phyloP scores from a whole-genome alignment of 2,797 vertebrate species.

The Eleutherodactylus coqui region DNA sequence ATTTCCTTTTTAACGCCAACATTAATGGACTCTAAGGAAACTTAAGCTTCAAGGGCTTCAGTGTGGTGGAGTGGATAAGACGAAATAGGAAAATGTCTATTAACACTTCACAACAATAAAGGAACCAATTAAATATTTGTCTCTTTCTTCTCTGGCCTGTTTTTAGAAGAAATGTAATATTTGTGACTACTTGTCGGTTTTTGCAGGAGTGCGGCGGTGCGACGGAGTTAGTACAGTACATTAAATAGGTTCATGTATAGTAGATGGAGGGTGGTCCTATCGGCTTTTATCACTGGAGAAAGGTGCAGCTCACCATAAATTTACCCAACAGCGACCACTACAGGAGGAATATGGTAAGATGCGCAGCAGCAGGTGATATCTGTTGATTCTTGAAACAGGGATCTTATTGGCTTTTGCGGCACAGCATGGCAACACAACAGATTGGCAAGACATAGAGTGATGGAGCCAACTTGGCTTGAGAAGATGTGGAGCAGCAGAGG shows the following conservation, averaged over 20 bases:
- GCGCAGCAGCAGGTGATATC: too few relatives aligned
- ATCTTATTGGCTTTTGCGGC: too few relatives aligned
- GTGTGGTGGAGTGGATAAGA: conserved; percentile 48
- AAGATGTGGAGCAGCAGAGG: too few relatives aligned
- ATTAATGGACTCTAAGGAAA: conserved; percentile 53
- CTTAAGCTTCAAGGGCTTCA: conserved; percentile 37
- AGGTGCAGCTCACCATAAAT: too few relatives aligned
- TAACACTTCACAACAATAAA: conserved; percentile 46
- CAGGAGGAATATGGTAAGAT: too few relatives aligned
- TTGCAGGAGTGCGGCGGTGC: neutral
- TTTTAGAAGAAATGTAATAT: conserved; percentile 2
- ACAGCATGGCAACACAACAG: too few relatives aligned
- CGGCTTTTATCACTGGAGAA: neutral
- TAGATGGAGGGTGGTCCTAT: neutral
- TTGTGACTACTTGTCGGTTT: conserved; percentile 7
- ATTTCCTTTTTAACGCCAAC: conserved; percentile 9
- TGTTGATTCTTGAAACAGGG: too few relatives aligned
- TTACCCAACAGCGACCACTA: too few relatives aligned
- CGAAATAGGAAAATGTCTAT: conserved; percentile 16
- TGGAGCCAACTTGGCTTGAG: too few relatives aligned
- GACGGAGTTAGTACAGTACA: neutral
- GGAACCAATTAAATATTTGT: conserved; percentile 52
- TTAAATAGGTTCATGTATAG: neutral
- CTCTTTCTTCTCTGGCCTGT: conserved; percentile 22
- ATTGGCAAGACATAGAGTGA: too few relatives aligned